Evolutionary conservation across 2,797 vertebrate species (phyloP), one percentile per base, ranked within the genome.

Genomic region (Micromesistius poutassou): DNA sequence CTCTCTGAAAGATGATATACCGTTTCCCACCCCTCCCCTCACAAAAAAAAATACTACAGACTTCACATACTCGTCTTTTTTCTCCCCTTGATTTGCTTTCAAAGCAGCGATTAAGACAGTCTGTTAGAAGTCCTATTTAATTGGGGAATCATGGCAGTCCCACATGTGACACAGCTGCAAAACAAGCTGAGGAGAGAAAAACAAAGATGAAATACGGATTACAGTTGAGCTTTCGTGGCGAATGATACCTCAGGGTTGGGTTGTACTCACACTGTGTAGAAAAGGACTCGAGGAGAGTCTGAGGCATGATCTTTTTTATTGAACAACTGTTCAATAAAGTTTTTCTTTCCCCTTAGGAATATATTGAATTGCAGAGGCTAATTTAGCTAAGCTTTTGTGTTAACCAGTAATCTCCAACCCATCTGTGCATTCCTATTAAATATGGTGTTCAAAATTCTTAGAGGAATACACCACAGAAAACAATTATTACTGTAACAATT

Each of bases 61-160:
- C 36, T 73, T 73, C 31, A n/a, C 33, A 5, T n/a, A 36, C 30
- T 3, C 2, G 74, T 22, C 71, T 83, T 87, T 82, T 89, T 86
- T 75, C 79, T 85, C 25, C 28, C 10, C 82, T 90, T 83, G 82
- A 89, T 90, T 90, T 87, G 73, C 79, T 87, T 89, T 90, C 85
- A 86, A 92, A 90, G 80, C 62, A 1, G 76, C 73, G 71, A 90
- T 90, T 87, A 89, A 92, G 82, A 82, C 72, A 71, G 84, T 38
- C 35, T 85, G 86, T 90, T 46, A 88, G 84, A 89, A 88, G 80
- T 82, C 55, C 50, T 73, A 33, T 0, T 87, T 82, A 76, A 89
- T 88, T 85, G 76, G 33, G 82, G 82, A 76, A 85, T 78, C 85
- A 79, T 80, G 33, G 79, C 73, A 85, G 79, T 85, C 80, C 81